Base-by-base conservation (phyloP, 2,113 vertebrate species). In the Grantiella picta region DNA sequence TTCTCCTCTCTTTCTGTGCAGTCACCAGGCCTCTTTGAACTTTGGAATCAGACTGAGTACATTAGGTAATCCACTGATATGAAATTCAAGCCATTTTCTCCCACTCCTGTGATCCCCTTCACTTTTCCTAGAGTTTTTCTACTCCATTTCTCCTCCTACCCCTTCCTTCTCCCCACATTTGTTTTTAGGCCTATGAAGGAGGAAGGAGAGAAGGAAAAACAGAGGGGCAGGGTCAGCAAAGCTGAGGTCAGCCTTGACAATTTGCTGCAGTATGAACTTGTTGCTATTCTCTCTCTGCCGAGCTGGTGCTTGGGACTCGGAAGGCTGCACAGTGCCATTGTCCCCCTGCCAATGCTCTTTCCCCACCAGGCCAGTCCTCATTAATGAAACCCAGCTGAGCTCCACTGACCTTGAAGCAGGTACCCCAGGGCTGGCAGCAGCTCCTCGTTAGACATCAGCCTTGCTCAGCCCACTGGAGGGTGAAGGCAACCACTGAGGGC, bases 321-420 rank as follows among this genome's bases (percentile, higher is more conserved):
- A 35, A 76, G 57, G 77, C 73, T 65, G 90, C 91, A n/a, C 42
- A 15, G 79, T 15, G 49, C 82, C 78, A 60, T 18, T 84, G 89
- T 93, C n/a, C 71, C 42, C 86, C 69, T 88, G 89, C 76, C 92
- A 94, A 40, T 11, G 50, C 44, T 87, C 81, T 86, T 89, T 90
- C 68, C 69, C 64, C 45, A 90, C 69, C 52, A 71, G 68, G 78
- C 91, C 56, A 95, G 94, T 27, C 59, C 92, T 91, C 95, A 79
- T 92, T 95, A 96, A 93, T 50, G 82, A 95, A 89, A 66, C 40
- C 93, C 86, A 81, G n/a, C 57, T 75, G 77, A 70, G 82, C 86
- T 84, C 82, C 89, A n/a, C 50, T 95, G 88, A 91, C 83, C 63
- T 69, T 64, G 59, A 31, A 92, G 68, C 81, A 93, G 94, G 89